Evolutionary conservation across 1,140 invertebrate genomes (phyloP).

Genomic region (Archegozetes longisetosus): DNA sequence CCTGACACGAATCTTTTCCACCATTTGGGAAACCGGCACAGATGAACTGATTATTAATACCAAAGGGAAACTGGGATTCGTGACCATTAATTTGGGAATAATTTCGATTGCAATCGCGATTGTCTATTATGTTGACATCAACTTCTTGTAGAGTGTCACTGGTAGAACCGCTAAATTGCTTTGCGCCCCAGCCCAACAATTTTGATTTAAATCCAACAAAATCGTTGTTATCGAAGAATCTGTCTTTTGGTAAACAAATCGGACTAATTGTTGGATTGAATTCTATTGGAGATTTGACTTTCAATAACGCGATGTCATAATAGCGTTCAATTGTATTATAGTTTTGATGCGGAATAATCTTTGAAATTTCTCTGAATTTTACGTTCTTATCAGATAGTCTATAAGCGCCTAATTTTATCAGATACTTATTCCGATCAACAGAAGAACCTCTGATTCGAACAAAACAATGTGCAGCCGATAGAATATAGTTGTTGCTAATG

Average conservation of each 20-base stretch:
- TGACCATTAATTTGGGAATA: neutral
- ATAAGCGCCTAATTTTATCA: constrained; percentile 24
- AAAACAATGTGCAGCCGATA: constrained; percentile 40
- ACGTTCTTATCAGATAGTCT: constrained; percentile 25
- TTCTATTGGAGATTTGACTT: neutral
- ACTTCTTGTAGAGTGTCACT: neutral
- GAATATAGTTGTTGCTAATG: constrained; percentile 73
- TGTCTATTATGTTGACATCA: constrained; percentile 4
- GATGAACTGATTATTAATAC: constrained; percentile 38
- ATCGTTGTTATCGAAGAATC: neutral
- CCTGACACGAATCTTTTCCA: constrained; percentile 53
- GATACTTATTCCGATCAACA: neutral
- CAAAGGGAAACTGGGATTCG: neutral
- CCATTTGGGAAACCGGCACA: constrained; percentile 62
- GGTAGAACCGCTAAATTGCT: neutral
- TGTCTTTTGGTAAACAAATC: constrained; percentile 6
- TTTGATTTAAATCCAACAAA: neutral
- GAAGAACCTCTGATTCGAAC: constrained; percentile 22
- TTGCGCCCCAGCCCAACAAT: constrained; percentile 2
- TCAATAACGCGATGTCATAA: constrained; percentile 14
- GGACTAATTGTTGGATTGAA: constrained; percentile 2
- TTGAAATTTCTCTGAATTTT: neutral
- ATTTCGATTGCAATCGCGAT: neutral
- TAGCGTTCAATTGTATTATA: constrained; percentile 6
- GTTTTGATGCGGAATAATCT: neutral